Percentiles rank a stretch among this genome's conserved stretches.
These are phyloP conservation scores for Sepiola atlantica DNA, from an alignment of 2,888 invertebrate species.

Conservation along the genomic window DNA sequence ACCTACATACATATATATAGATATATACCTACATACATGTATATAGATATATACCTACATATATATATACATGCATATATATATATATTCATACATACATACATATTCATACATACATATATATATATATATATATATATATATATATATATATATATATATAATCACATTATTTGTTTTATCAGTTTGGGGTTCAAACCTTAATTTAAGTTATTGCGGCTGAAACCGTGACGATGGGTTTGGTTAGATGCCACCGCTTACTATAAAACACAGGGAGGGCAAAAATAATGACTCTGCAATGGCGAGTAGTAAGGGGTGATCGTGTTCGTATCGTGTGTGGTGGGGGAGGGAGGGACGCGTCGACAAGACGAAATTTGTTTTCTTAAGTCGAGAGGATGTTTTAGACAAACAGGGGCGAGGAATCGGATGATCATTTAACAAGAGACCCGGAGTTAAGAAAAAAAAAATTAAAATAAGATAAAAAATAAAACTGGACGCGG, in stretches of 20 bases:
- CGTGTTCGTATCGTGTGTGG: too few species aligned
- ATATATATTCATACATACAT: too few species aligned
- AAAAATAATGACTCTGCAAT: not conserved
- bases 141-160: too few species aligned
- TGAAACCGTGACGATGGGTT: not conserved
- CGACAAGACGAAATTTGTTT: not conserved
- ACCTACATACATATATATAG: too few species aligned
- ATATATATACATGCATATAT: too few species aligned
- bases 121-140: too few species aligned
- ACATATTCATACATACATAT: too few species aligned
- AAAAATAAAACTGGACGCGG: not conserved
- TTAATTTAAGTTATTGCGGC: too few species aligned
- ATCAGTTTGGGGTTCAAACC: too few species aligned
- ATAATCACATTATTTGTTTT: too few species aligned
- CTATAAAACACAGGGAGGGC: not conserved
- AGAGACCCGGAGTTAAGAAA: not conserved
- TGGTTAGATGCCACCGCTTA: not conserved
- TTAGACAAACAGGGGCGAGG: not conserved
- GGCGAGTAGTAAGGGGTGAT: not conserved
- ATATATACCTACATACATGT: too few species aligned
- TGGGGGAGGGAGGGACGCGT: not conserved
- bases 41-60: too few species aligned
- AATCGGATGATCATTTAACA: constrained; percentile 6
- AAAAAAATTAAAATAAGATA: not conserved
- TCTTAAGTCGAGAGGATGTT: not conserved